These are phyloP conservation scores for Cnemophilus loriae DNA, from an alignment of 2,113 vertebrate genomes.

Conservation along the genomic window DNA sequence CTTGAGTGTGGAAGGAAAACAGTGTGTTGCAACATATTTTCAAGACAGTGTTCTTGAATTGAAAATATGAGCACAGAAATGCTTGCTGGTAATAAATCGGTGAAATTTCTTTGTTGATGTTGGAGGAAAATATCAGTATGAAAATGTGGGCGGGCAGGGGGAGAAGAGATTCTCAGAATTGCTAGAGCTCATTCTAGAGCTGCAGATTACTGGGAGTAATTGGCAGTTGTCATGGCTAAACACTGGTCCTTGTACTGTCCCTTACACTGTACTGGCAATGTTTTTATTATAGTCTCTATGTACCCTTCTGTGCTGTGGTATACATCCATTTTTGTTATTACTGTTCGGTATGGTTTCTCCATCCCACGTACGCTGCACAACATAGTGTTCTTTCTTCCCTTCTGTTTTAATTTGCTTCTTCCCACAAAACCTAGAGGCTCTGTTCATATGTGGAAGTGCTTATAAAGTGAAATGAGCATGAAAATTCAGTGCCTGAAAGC, in stretches of 20 bases:
- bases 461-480: slow-evolving; percentile 5
- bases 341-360: neutral
- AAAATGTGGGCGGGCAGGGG: neutral
- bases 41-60: neutral
- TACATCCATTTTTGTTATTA: neutral
- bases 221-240: neutral
- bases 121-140: neutral
- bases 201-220: neutral
- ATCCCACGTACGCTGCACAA: neutral
- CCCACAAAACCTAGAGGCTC: neutral
- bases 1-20: slow-evolving; percentile 11
- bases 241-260: neutral
- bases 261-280: neutral
- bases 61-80: slow-evolving; percentile 33
- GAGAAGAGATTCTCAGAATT: neutral
- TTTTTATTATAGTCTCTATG: neutral
- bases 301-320: neutral
- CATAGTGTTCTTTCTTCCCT: slow-evolving; percentile 18
- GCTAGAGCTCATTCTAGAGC: neutral
- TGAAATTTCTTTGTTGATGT: neutral
- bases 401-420: slow-evolving; percentile 34
- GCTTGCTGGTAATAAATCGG: neutral
- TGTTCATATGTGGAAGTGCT: neutral
- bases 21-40: slow-evolving; percentile 1
- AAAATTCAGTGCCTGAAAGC: neutral